phyloP scores from a whole-genome alignment of 2,113 vertebrate species.

The Okapia johnstoni region DNA sequence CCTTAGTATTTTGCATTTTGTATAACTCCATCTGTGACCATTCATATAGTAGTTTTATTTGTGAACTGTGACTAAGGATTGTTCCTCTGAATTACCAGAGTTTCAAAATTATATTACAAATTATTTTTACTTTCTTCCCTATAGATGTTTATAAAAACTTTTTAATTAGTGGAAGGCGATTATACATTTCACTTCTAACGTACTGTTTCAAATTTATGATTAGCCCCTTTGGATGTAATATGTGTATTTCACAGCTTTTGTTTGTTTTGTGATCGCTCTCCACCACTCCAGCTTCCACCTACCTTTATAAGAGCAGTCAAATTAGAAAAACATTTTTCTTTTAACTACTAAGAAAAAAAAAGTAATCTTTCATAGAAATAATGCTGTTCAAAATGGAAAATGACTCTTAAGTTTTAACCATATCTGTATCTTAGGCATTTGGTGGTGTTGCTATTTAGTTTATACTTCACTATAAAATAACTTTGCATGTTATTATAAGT shows the following conservation, averaged over 20 bases:
- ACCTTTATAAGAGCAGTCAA: background rate
- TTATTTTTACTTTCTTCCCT: slow-evolving; percentile 16
- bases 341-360: background rate
- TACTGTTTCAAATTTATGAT: background rate
- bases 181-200: background rate
- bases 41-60: background rate
- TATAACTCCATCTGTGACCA: background rate
- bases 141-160: background rate
- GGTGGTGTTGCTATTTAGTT: background rate
- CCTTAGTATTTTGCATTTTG: background rate
- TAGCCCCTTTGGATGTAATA: background rate
- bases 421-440: background rate
- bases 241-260: background rate
- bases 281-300: background rate
- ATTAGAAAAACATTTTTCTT: slow-evolving; percentile 3
- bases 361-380: background rate
- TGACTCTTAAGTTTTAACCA: background rate
- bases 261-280: background rate
- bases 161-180: background rate
- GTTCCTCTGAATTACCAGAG: background rate
- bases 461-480: slow-evolving; percentile 2
- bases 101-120: slow-evolving; percentile 29
- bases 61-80: background rate
- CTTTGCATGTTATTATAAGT: background rate
- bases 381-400: background rate